A percentile compares a stretch with the other conserved stretches of the same genome.
phyloP scores from a whole-genome alignment of 2,888 invertebrate species.

The Agrotis exclamationis region DNA sequence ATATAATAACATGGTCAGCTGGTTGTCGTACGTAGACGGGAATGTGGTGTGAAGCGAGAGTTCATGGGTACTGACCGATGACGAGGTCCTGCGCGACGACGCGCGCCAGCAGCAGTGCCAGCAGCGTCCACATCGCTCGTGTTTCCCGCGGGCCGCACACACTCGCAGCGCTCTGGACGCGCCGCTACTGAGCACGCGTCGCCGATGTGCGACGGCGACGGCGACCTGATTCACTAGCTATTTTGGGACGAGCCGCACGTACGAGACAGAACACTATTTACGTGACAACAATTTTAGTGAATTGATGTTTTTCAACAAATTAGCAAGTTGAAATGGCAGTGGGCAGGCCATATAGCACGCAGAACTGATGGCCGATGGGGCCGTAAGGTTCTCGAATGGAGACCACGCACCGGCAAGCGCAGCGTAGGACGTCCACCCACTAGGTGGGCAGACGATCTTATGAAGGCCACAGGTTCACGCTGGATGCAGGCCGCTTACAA shows the following conservation, averaged over 20 bases:
- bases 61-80: conserved; percentile 57
- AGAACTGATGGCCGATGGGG: too few relatives aligned
- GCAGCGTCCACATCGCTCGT: conserved; percentile 24
- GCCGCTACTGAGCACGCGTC: conserved; percentile 25
- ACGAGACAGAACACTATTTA: conserved; percentile 29
- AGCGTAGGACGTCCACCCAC: too few relatives aligned
- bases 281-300: conserved; percentile 2
- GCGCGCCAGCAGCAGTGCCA: conserved; percentile 24
- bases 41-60: background rate
- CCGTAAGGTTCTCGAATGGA: too few relatives aligned
- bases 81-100: conserved; percentile 51
- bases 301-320: conserved; percentile 4
- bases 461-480: too few relatives aligned
- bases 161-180: conserved; percentile 13
- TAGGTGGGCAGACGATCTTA: too few relatives aligned
- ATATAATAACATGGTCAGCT: background rate
- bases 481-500: too few relatives aligned
- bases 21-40: background rate
- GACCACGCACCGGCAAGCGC: too few relatives aligned
- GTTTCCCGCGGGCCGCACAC: background rate
- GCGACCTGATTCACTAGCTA: conserved; percentile 44
- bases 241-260: conserved; percentile 39
- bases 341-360: too few relatives aligned
- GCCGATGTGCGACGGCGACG: conserved; percentile 20
- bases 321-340: too few relatives aligned